These are phyloP conservation scores for Microtus californicus DNA, from an alignment of 2,797 vertebrate species.

Conservation along the genomic window DNA sequence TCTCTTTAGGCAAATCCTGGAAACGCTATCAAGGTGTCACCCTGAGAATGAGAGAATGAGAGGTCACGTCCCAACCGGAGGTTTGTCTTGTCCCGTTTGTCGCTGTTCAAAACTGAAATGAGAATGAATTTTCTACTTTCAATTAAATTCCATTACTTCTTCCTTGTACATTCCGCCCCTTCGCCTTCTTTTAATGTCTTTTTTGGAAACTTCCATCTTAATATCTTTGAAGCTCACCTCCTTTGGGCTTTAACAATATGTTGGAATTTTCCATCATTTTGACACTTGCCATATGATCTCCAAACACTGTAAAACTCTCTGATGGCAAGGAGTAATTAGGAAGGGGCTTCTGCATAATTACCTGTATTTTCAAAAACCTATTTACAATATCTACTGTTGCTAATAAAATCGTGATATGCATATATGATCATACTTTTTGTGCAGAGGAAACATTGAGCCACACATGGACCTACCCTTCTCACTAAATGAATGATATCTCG, in stretches of 20 bases:
- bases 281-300: conserved; percentile 24
- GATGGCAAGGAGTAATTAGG: not conserved
- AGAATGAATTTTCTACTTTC: conserved; percentile 61
- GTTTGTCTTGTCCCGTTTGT: conserved; percentile 54
- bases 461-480: not conserved
- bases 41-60: conserved; percentile 58
- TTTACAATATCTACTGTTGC: not conserved
- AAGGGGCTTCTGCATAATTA: conserved; percentile 51
- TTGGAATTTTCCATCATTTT: conserved; percentile 56
- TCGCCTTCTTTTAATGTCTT: conserved; percentile 7
- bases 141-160: conserved; percentile 63
- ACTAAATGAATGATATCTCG: not conserved
- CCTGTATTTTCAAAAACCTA: conserved; percentile 39
- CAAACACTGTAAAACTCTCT: conserved; percentile 25
- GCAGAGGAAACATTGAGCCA: not conserved
- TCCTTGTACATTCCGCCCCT: not conserved
- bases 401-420: conserved; percentile 18
- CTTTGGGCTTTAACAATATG: conserved; percentile 58
- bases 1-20: conserved; percentile 65
- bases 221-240: conserved; percentile 55
- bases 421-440: not conserved
- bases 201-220: conserved; percentile 64
- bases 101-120: conserved; percentile 39
- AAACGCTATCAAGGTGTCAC: conserved; percentile 42
- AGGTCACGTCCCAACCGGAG: conserved; percentile 48